Evolutionary conservation across 2,888 invertebrate genomes (phyloP).

Genomic region (Abscondita cerata): DNA sequence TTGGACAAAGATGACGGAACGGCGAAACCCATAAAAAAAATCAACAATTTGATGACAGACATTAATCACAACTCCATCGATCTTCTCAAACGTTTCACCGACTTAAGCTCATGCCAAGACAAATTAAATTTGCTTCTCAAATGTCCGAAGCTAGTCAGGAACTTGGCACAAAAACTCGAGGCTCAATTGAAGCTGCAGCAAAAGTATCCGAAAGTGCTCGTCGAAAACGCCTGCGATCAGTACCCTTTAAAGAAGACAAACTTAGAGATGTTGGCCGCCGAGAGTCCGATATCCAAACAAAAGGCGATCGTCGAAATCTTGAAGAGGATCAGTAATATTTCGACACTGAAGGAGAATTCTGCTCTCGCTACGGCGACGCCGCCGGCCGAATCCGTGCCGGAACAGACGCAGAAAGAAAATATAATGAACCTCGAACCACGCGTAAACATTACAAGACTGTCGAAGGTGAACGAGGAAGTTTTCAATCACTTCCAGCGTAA

Average conservation of each 20-base stretch:
- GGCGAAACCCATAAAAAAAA: conserved; percentile 4
- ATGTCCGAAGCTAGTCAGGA: conserved; percentile 1
- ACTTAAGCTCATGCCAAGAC: conserved; percentile 4
- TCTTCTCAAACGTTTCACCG: conserved; percentile 13
- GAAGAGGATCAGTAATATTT: neutral
- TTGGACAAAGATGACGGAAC: conserved; percentile 24
- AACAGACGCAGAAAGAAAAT: neutral
- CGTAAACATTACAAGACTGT: neutral
- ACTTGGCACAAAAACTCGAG: neutral
- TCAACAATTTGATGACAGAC: neutral
- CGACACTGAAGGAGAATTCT: neutral
- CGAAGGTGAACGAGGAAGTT: neutral
- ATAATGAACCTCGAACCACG: neutral
- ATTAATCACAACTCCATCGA: neutral
- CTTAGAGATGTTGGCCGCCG: too few species aligned
- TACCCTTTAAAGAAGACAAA: neutral
- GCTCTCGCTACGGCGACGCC: neutral
- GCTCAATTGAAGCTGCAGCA: neutral
- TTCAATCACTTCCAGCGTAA: conserved; percentile 20
- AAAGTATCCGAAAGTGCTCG: neutral
- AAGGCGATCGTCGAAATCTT: neutral
- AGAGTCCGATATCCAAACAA: neutral
- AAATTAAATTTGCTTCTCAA: conserved; percentile 12
- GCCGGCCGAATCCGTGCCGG: neutral
- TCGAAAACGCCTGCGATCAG: neutral